Percentiles rank a stretch among this genome's conserved stretches.
These are phyloP conservation scores for Oppia nitens DNA, from an alignment of 1,140 invertebrate species.

Conservation along the genomic window DNA sequence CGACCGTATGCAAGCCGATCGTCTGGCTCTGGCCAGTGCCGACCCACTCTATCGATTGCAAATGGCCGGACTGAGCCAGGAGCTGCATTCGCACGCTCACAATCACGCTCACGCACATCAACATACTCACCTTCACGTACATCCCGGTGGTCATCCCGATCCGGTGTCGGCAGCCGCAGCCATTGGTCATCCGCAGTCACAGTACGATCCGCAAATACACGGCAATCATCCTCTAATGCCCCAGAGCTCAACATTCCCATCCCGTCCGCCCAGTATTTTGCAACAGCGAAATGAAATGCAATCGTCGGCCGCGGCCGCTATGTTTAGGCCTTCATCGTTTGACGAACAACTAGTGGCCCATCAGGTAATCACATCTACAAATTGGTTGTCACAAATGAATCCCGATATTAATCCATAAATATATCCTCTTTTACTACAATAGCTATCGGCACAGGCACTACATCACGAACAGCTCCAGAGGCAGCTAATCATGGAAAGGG, in stretches of 20 bases:
- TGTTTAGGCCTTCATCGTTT: constrained; percentile 52
- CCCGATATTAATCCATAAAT: neutral
- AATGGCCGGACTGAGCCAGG: constrained; percentile 60
- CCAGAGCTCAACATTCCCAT: constrained; percentile 19
- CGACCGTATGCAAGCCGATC: constrained; percentile 37
- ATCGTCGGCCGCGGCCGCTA: constrained; percentile 43
- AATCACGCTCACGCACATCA: constrained; percentile 65
- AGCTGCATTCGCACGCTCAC: constrained; percentile 58
- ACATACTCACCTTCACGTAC: constrained; percentile 58
- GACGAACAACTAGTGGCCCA: constrained; percentile 46
- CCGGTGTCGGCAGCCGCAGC: constrained; percentile 36
- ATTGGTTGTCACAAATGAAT: neutral
- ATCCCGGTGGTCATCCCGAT: constrained; percentile 48
- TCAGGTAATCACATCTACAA: neutral
- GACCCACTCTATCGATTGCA: constrained; percentile 61
- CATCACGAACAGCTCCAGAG: constrained; percentile 64
- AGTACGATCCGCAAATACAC: constrained; percentile 34
- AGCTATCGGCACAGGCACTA: constrained; percentile 41
- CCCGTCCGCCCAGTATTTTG: constrained; percentile 16
- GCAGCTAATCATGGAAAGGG: constrained; percentile 56
- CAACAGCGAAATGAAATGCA: constrained; percentile 16
- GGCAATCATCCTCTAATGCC: constrained; percentile 23
- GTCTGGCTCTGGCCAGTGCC: constrained; percentile 43
- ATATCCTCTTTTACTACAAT: neutral
- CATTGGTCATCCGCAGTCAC: constrained; percentile 33